These are phyloP conservation scores for Oryzias melastigma DNA, from an alignment of 2,113 vertebrate genomes.

Conservation along the genomic window DNA sequence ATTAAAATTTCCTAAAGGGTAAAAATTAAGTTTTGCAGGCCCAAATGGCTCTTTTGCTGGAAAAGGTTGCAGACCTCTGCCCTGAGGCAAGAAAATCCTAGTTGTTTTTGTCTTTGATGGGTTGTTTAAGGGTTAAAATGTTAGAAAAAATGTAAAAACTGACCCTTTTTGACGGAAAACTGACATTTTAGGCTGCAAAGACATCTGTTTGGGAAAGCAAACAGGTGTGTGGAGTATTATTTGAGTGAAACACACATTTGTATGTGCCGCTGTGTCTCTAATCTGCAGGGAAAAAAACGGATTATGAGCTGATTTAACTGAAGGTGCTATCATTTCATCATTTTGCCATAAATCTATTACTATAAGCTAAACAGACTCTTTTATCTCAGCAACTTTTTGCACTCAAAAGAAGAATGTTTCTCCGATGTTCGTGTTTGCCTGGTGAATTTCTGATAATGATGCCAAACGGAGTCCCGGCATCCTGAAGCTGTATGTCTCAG, in stretches of 20 bases:
- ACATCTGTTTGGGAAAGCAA: background rate
- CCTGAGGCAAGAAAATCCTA: too few species aligned
- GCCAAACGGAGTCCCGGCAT: constrained; percentile 50
- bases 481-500: constrained; percentile 1
- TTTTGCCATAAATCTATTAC: background rate
- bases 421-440: constrained; percentile 52
- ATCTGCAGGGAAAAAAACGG: constrained; percentile 1
- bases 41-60: too few species aligned
- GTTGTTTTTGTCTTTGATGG: too few species aligned
- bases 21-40: too few species aligned
- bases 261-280: background rate
- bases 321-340: background rate
- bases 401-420: constrained; percentile 27
- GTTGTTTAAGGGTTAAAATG: too few species aligned
- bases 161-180: too few species aligned
- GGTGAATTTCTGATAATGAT: constrained; percentile 64
- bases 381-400: background rate
- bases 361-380: background rate
- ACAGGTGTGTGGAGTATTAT: background rate
- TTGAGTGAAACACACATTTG: background rate
- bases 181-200: too few species aligned
- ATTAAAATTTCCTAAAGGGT: too few species aligned
- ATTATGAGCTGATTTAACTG: constrained; percentile 11
- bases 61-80: too few species aligned
- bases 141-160: too few species aligned